Evolutionary conservation across 2,113 vertebrate species (phyloP).

Genomic region (Siphamia tubifer): DNA sequence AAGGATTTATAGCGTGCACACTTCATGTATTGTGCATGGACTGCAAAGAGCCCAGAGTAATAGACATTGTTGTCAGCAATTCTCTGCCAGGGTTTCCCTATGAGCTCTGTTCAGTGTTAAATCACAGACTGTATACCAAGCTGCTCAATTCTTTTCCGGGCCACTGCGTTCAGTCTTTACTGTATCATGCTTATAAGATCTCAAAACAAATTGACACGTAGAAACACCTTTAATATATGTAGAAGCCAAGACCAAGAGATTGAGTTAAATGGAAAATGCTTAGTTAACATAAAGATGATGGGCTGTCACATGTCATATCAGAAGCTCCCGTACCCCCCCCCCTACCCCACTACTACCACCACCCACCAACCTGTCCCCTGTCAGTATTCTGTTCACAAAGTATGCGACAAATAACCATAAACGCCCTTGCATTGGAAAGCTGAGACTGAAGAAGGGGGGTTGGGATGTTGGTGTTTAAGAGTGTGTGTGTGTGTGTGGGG

Average conservation of each 20-base stretch:
- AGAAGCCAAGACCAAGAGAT: background rate
- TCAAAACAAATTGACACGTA: slow-evolving; percentile 42
- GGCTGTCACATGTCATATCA: slow-evolving; percentile 54
- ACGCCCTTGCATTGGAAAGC: slow-evolving; percentile 17
- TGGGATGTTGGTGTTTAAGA: too few species aligned
- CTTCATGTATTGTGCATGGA: slow-evolving; percentile 73
- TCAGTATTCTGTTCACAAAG: slow-evolving; percentile 49
- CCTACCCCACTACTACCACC: too few species aligned
- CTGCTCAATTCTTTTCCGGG: slow-evolving; percentile 25
- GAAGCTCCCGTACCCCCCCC: slow-evolving; percentile 23
- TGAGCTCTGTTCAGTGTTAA: slow-evolving; percentile 55
- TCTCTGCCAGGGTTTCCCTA: slow-evolving; percentile 47
- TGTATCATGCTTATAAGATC: slow-evolving; percentile 37
- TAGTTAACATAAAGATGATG: slow-evolving; percentile 51
- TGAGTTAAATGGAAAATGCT: slow-evolving; percentile 48
- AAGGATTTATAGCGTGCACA: slow-evolving; percentile 67
- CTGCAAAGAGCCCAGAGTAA: slow-evolving; percentile 47
- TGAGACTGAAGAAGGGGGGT: background rate
- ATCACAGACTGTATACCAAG: slow-evolving; percentile 53
- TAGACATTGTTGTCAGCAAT: slow-evolving; percentile 70
- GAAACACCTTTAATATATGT: slow-evolving; percentile 29
- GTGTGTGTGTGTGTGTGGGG: too few species aligned
- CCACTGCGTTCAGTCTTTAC: slow-evolving; percentile 36
- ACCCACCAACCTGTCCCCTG: too few species aligned
- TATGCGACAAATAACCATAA: slow-evolving; percentile 53